phyloP scores from a whole-genome alignment of 2,888 invertebrate genomes.

The Holacanthella duospinosa region DNA sequence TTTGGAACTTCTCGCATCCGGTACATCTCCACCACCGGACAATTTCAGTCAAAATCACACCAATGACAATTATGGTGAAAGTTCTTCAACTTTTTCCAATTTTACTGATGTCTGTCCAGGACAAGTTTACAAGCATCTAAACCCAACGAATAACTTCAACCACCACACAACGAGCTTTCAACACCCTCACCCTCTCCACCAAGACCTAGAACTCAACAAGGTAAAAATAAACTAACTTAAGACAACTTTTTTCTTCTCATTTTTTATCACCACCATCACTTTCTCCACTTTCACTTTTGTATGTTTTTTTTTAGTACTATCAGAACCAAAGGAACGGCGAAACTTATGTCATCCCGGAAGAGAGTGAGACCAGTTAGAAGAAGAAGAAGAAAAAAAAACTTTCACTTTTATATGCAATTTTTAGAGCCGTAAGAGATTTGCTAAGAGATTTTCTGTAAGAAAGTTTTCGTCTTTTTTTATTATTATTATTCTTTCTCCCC shows the following conservation, averaged over 20 bases:
- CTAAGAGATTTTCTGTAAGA: too few relatives aligned
- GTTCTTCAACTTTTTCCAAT: neutral
- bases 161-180: neutral
- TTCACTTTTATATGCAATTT: neutral
- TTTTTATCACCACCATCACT: too few relatives aligned
- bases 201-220: too few relatives aligned
- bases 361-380: neutral
- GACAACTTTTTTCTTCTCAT: too few relatives aligned
- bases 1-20: slow-evolving; percentile 27
- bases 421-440: neutral
- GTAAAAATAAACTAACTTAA: neutral
- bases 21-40: neutral
- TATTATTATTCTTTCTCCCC: neutral
- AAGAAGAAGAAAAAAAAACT: neutral
- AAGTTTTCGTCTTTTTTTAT: neutral
- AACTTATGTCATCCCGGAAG: neutral
- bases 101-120: neutral
- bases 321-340: neutral
- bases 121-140: too few relatives aligned
- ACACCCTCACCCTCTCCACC: too few relatives aligned
- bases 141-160: too few relatives aligned
- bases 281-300: neutral
- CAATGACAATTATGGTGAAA: neutral
- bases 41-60: neutral
- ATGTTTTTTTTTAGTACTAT: neutral